A percentile compares a stretch with the other conserved stretches of the same genome.
phyloP scores from a whole-genome alignment of 2,888 invertebrate genomes.

The Caenorhabditis zanzibari region DNA sequence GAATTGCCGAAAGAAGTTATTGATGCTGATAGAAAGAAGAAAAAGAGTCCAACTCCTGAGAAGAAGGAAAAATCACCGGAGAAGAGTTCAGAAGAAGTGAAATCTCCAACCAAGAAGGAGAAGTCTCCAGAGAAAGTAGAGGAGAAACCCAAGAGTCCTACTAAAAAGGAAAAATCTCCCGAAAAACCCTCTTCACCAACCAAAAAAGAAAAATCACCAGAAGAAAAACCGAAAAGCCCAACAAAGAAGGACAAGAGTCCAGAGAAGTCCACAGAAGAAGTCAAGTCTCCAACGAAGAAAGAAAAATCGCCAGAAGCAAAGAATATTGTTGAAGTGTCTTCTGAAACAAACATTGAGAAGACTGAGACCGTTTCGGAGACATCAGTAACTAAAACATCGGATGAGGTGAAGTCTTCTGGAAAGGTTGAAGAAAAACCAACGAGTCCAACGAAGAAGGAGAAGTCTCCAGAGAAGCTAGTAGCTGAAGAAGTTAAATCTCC shows the following conservation, averaged over 20 bases:
- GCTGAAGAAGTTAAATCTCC: constrained; percentile 38
- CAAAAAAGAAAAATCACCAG: constrained; percentile 50
- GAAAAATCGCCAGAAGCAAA: constrained; percentile 29
- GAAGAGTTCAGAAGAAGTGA: constrained; percentile 12
- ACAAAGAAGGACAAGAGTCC: constrained; percentile 50
- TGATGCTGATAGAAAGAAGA: constrained; percentile 51
- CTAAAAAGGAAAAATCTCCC: constrained; percentile 51
- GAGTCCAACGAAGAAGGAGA: constrained; percentile 49
- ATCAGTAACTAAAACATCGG: constrained; percentile 3
- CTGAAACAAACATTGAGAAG: constrained; percentile 16
- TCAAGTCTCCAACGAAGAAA: constrained; percentile 40
- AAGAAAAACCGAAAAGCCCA: constrained; percentile 27
- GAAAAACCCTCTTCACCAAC: constrained; percentile 25
- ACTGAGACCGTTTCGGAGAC: neutral
- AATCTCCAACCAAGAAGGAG: constrained; percentile 31
- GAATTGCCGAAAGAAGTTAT: constrained; percentile 50
- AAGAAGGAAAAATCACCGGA: constrained; percentile 40
- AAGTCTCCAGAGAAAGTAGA: constrained; percentile 39
- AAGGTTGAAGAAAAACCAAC: constrained; percentile 21
- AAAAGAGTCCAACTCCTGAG: constrained; percentile 42
- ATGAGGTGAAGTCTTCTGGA: constrained; percentile 22
- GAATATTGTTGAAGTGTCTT: constrained; percentile 12
- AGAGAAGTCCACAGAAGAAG: constrained; percentile 19
- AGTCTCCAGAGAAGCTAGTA: constrained; percentile 34
- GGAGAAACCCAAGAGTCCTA: constrained; percentile 16